Base-by-base conservation (phyloP, 2,113 vertebrate genomes). In the Athene cunicularia region DNA sequence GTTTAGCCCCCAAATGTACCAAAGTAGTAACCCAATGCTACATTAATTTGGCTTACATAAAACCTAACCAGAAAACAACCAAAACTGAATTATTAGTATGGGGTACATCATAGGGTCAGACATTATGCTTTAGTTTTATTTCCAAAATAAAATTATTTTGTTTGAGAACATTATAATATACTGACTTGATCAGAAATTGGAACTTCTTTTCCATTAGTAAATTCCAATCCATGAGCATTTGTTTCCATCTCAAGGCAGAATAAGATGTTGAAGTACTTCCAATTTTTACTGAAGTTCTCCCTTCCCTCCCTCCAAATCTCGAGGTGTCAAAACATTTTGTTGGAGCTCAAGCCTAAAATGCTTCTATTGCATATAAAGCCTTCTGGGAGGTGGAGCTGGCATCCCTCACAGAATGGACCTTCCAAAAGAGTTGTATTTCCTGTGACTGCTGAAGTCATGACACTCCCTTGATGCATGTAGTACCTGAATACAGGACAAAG, bases 401-500 rank as follows among this genome's bases (percentile, higher is more conserved):
- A 74, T 50, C 17, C 50, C 26, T 33, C 56, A 58, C 20, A 86
- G 26, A 26, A 55, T 74, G 17, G 56, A 33, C 60, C 11, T 67
- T 66, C 37, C 30, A 47, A 22, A 18, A 4, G 2, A 14, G 15
- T 14, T 43, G 4, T 20, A 15, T 35, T 80, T 52, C n/a, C n/a
- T 14, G 8, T 27, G 37, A 41, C 53, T 60, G 33, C 58, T 80
- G 73, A 4, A 1, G 43, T 62, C 62, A 35, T 1, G 0, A 20
- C 28, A 9, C 5, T 45, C 15, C 37, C 1, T 0, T 24, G 23
- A 45, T 9, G 11, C 7, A 2, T 2, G 23, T 3, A 50, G 17
- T 35, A 45, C 55, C 84, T 22, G 14, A 84, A 11, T 19, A 12
- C 0, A 0, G 50, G 50, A 35, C 22, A 55, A 83, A 66, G 59